A percentile compares a stretch with the other conserved stretches of the same genome.
phyloP scores from a whole-genome alignment of 1,140 invertebrate genomes.

The Chrysomallon squamiferum region DNA sequence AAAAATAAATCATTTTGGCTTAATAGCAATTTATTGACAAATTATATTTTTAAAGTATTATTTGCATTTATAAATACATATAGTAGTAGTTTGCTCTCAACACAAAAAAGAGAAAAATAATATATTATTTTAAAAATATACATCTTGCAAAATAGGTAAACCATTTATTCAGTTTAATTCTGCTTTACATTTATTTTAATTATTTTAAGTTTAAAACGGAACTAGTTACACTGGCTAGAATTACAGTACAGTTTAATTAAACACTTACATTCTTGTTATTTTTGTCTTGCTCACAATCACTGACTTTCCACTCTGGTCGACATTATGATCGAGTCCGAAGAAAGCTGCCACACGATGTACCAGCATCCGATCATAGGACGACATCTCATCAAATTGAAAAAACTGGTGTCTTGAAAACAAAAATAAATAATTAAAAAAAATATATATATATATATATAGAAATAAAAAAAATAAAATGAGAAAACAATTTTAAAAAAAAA shows the following conservation, averaged over 20 bases:
- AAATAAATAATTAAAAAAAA: constrained; percentile 1
- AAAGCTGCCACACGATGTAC: constrained; percentile 91
- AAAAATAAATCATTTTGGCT: background rate
- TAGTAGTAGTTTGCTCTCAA: no score
- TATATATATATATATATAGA: background rate
- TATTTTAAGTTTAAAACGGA: no score
- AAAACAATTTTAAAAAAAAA: background rate
- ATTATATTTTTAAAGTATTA: no score
- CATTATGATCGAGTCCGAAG: constrained; percentile 93
- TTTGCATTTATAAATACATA: no score
- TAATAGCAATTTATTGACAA: no score
- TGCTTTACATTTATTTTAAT: no score
- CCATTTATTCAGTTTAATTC: no score
- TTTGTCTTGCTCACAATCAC: constrained; percentile 85
- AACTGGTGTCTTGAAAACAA: constrained; percentile 67
- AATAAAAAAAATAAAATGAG: background rate
- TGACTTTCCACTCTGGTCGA: constrained; percentile 83
- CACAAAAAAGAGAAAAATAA: no score
- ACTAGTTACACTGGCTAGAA: no score
- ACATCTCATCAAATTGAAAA: constrained; percentile 87
- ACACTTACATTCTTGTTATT: constrained; percentile 73
- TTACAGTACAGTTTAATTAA: no score
- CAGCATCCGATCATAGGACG: constrained; percentile 93
- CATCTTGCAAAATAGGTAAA: no score
- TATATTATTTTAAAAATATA: no score